A percentile compares a stretch with the other conserved stretches of the same genome.
phyloP scores from a whole-genome alignment of 2,113 vertebrate genomes.

The Bos indicus region DNA sequence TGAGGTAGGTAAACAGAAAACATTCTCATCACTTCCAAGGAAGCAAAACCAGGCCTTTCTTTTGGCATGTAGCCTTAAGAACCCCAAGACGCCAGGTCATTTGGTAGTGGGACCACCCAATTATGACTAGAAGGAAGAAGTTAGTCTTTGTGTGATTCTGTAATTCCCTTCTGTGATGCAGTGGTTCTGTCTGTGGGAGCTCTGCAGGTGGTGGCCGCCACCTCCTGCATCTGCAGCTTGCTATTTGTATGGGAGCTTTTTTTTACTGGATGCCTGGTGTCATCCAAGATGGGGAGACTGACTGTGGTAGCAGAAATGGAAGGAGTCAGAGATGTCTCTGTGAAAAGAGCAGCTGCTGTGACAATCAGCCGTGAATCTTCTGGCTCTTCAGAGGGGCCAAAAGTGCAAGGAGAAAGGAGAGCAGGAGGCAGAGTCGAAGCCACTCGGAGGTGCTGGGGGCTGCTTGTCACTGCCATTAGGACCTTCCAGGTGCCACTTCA shows the following conservation, averaged over 20 bases:
- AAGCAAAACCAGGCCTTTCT: not conserved
- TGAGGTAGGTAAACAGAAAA: not conserved
- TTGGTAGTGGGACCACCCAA: not conserved
- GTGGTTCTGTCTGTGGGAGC: not conserved
- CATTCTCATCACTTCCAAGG: not conserved
- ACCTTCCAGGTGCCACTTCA: not conserved
- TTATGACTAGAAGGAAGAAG: not conserved
- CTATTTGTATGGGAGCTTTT: not conserved
- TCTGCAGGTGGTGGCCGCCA: not conserved
- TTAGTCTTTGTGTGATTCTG: not conserved
- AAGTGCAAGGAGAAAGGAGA: not conserved
- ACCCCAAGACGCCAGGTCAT: not conserved
- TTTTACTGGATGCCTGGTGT: not conserved
- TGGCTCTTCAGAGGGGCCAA: constrained; percentile 28
- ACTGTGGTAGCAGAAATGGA: not conserved
- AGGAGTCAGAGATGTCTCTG: constrained; percentile 31
- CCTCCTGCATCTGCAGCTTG: not conserved
- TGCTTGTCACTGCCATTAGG: not conserved
- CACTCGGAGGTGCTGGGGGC: not conserved
- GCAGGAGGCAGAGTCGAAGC: not conserved
- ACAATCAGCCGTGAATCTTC: not conserved
- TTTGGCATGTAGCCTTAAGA: not conserved
- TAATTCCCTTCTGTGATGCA: not conserved
- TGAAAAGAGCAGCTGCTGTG: not conserved
- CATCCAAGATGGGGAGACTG: not conserved